Base-by-base conservation (phyloP, 2,888 invertebrate genomes). In the Noctua janthina region DNA sequence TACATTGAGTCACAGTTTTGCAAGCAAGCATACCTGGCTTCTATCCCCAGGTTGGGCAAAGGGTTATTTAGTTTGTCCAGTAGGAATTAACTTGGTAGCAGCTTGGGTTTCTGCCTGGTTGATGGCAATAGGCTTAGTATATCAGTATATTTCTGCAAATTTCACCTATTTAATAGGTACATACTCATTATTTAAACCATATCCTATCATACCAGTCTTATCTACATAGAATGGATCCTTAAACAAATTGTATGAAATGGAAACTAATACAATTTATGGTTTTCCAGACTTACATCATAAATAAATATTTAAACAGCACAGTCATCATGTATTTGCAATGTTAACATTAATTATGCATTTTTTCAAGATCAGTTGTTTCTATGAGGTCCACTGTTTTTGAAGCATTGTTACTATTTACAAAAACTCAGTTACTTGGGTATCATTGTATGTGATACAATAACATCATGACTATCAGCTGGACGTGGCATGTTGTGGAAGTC, bases 271-370 rank as follows among this genome's bases (percentile, higher is more conserved):
- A 11, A 54, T 39, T 29, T n/a, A 54, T 29, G 7, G 70, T 51
- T 67, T 20, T 51, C 43, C 29, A 62, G 39, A 74, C 23, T 67
- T 71, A 71, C 13, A 56, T 71, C n/a, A 74, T 56, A 59, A 74
- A 78, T 62, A 64, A 79, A 78, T 72, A 79, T 84, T 72, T 64
- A 54, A 66, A 76, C 35, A 71, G 49, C 35, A 56, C 11, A 56
- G 39, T 39, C 8, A 10, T 46, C 46, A 66, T 46, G 15, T 68
- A n/a, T 62, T 51, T 20, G 20, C 23, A 51, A 51, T 49, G 0
- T 51, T 35, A 20, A n/a, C 11, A 56, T 73, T 15, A 56, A 23
- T 23, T 46, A 66, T 29, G 46, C 17, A 46, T 20, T 23, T 66
- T 0, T 39, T 49, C 29, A 29, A 1, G 4, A 67, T 17, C 39